Evolutionary conservation across 1,140 invertebrate genomes (phyloP), one percentile per base, ranked within the genome.

Genomic region (Teleopsis dalmanni): DNA sequence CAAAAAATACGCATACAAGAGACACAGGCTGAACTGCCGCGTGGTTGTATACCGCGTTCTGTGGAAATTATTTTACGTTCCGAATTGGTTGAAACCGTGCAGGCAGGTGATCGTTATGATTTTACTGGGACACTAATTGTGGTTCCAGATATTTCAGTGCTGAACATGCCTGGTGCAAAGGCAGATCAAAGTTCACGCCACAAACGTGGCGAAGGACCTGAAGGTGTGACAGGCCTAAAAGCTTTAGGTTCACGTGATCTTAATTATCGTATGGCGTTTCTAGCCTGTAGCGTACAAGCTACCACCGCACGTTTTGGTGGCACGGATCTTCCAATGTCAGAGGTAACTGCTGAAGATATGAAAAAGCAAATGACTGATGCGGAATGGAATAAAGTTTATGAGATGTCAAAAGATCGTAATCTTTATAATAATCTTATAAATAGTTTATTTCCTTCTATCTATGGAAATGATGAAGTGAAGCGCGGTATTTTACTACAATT

Each of bases 1-100:
- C 97, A 99, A 78, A 99, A 98, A 78, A 84, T 98, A 6, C 79
- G 95, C 54, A 93, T 99, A 55, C 97, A 99, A 73, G 97, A 99
- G 76, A 95, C 92, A 1, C 97, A 99, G 73, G 84, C 91, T 11
- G 97, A 99, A 73, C 73, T 99, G 19, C 97, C 97, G 2, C 73
- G 95, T 54, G 97, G 97, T 21, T 91, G 91, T 62, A 98, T 99
- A 59, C 97, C 97, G 0, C 78, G 96, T 35, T 95, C 93, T 55
- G 80, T 99, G 23, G 96, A 99, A 75, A 79, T 99, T 22, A 87
- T 99, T 57, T 72, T 99, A n/a, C 77, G 96, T 62, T 93, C 91
- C 7, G 96, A 99, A 74, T 84, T 85, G 58, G 97, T 99, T 2
- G 97, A 99, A 75, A 85, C 82, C 34, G 93, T 98, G 9, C 96